Percentiles rank a stretch among this genome's conserved stretches.
Evolutionary conservation across 2,888 invertebrate species (phyloP).

Genomic region (Ophion slaviceki): DNA sequence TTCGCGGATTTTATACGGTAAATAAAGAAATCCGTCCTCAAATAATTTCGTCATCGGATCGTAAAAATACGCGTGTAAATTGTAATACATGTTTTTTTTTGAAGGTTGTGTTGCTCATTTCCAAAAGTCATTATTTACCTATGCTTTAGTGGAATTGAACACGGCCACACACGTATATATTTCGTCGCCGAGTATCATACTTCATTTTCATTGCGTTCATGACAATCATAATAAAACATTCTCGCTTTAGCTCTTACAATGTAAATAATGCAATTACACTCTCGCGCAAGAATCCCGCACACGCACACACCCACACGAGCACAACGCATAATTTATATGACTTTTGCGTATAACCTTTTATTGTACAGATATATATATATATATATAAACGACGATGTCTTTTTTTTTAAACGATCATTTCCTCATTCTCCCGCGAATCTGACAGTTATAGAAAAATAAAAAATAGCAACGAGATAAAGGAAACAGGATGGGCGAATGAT

Average conservation of each 20-base stretch:
- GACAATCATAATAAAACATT: conserved; percentile 51
- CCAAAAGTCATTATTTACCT: neutral
- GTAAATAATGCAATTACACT: conserved; percentile 54
- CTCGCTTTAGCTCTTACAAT: conserved; percentile 34
- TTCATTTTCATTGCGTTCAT: conserved; percentile 46
- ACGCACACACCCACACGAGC: neutral
- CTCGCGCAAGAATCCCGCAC: neutral
- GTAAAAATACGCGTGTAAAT: neutral
- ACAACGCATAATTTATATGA: conserved; percentile 47
- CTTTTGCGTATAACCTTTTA: conserved; percentile 61
- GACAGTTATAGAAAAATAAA: conserved; percentile 46
- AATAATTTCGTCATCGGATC: neutral
- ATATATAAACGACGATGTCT: conserved; percentile 34
- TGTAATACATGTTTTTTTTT: neutral
- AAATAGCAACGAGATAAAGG: conserved; percentile 12
- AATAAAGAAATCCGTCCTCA: neutral
- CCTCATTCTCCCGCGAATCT: conserved; percentile 7
- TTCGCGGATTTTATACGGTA: neutral
- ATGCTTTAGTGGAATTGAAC: neutral
- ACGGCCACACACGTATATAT: neutral
- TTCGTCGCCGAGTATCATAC: conserved; percentile 17
- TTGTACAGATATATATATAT: conserved; percentile 56
- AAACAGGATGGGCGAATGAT: neutral
- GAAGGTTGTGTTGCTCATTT: neutral
- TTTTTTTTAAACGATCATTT: conserved; percentile 34